Conservation (phyloP, 2,888 invertebrate species). For the Chrysina gloriosa region DNA sequence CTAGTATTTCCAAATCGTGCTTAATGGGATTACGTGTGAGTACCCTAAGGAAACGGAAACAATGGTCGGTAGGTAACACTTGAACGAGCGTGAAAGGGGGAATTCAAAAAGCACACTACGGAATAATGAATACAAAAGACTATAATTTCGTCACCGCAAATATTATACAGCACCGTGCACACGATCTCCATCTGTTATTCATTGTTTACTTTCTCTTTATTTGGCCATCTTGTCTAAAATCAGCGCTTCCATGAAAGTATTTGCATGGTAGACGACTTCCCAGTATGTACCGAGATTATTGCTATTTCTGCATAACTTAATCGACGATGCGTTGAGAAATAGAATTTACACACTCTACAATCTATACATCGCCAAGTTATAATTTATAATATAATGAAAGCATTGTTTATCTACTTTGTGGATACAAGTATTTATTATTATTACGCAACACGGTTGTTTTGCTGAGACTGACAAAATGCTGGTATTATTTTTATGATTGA, state of each 20-base stretch:
- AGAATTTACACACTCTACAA: too few relatives aligned
- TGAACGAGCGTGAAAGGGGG: conserved; percentile 27
- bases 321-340: too few relatives aligned
- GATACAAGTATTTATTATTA: too few relatives aligned
- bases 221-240: conserved; percentile 12
- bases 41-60: conserved; percentile 16
- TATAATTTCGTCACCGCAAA: conserved; percentile 1
- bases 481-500: too few relatives aligned
- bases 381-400: too few relatives aligned
- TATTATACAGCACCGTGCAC: not conserved
- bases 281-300: not conserved
- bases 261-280: not conserved
- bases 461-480: too few relatives aligned
- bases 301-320: too few relatives aligned
- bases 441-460: too few relatives aligned
- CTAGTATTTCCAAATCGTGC: not conserved
- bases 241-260: not conserved
- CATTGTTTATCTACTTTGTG: too few relatives aligned
- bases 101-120: not conserved
- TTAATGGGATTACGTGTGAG: not conserved
- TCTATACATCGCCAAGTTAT: too few relatives aligned
- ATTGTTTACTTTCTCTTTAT: conserved; percentile 33
- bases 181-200: not conserved
- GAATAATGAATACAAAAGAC: conserved; percentile 26
- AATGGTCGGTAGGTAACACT: conserved; percentile 29